Evolutionary conservation across 2,888 invertebrate genomes (phyloP).

Genomic region (Orthonychiurus folsomi): DNA sequence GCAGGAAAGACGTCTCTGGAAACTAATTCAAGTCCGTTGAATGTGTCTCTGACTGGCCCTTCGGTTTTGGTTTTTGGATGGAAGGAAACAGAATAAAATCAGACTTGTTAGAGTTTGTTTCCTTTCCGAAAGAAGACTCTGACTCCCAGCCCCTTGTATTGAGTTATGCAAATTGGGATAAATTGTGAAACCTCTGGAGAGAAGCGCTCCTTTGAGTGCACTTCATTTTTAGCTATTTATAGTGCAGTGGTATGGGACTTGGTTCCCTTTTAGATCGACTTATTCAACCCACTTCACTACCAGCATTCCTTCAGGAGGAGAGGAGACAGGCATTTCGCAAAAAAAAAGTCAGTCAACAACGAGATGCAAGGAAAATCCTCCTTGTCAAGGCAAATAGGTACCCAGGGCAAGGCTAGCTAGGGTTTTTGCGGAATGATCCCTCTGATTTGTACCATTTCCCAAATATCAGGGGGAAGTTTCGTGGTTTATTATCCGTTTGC

Average conservation of each 20-base stretch:
- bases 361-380: neutral
- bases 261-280: no score
- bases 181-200: conserved; percentile 17
- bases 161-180: conserved; percentile 17
- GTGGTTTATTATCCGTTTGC: no score
- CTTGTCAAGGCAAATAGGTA: neutral
- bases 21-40: neutral
- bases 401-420: no score
- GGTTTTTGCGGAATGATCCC: no score
- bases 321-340: neutral
- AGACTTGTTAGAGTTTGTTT: conserved; percentile 1
- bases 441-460: neutral
- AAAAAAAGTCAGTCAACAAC: neutral
- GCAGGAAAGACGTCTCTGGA: neutral
- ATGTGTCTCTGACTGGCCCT: no score
- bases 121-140: neutral
- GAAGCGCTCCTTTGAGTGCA: conserved; percentile 8
- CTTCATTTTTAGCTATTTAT: conserved; percentile 5
- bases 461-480: no score
- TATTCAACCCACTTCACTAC: neutral
- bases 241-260: no score
- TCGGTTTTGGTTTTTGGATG: neutral
- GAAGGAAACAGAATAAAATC: neutral
- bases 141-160: no score
- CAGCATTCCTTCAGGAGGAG: neutral